These are phyloP conservation scores for Oscheius onirici DNA, from an alignment of 2,888 invertebrate species.

Conservation along the genomic window DNA sequence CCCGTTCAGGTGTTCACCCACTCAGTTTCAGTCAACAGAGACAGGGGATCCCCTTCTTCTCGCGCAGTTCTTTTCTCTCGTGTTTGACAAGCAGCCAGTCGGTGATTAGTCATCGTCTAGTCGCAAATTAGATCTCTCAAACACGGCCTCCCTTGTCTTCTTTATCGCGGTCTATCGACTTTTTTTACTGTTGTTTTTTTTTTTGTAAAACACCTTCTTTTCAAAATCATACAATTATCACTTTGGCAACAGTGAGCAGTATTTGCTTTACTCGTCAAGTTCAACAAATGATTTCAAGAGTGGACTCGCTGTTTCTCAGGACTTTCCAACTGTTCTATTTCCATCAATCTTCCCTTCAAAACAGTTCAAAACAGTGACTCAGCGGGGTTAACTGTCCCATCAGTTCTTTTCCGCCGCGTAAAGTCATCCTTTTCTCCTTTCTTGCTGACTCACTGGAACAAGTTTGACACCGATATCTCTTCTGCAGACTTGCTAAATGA, in stretches of 20 bases:
- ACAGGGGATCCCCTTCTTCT: not conserved
- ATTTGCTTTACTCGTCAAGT: no score
- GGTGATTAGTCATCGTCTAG: conserved; percentile 15
- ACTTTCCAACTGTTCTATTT: no score
- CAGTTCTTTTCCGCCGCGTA: not conserved
- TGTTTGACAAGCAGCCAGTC: conserved; percentile 22
- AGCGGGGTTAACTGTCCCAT: conserved; percentile 9
- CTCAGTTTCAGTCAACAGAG: not conserved
- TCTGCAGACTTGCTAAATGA: not conserved
- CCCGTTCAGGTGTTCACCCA: not conserved
- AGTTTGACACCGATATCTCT: not conserved
- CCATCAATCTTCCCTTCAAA: not conserved
- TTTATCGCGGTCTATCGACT: not conserved
- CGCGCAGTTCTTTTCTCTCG: conserved; percentile 20
- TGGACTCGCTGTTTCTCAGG: no score
- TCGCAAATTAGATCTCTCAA: not conserved
- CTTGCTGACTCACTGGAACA: conserved; percentile 4
- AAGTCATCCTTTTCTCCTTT: not conserved
- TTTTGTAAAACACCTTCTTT: not conserved
- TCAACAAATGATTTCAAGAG: no score
- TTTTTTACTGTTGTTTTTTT: not conserved
- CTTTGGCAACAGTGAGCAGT: not conserved
- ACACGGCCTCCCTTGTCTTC: not conserved
- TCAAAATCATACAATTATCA: not conserved
- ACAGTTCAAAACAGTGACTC: conserved; percentile 13